Percentiles rank a stretch among this genome's conserved stretches.
Evolutionary conservation across 2,113 vertebrate species (phyloP).

Genomic region (Seriola rivoliana): DNA sequence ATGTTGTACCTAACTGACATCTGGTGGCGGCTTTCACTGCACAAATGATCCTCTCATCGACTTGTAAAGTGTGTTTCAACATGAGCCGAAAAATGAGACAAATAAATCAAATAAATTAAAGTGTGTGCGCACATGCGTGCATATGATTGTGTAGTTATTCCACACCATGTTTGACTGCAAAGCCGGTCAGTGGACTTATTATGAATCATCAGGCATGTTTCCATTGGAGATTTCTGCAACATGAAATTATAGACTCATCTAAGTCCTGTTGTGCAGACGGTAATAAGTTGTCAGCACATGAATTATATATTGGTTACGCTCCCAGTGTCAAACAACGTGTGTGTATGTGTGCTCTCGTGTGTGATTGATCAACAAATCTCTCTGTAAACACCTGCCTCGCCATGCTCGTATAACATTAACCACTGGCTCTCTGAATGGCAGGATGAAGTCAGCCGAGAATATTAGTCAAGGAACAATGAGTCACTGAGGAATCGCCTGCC

Average conservation of each 20-base stretch:
- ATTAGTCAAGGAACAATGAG: not conserved
- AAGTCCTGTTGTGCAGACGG: conserved; percentile 20
- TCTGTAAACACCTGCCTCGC: conserved; percentile 12
- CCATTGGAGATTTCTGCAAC: not conserved
- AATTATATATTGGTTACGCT: conserved; percentile 38
- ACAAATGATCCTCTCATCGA: not conserved
- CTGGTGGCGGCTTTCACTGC: not conserved
- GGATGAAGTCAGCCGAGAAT: not conserved
- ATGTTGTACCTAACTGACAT: not conserved
- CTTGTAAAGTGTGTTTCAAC: not conserved
- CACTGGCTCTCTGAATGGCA: not conserved
- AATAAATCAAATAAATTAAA: conserved; percentile 1
- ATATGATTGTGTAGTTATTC: conserved; percentile 16
- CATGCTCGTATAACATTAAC: conserved; percentile 21
- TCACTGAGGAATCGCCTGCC: not conserved
- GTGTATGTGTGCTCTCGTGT: not conserved
- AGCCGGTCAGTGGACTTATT: not conserved
- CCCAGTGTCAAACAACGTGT: conserved; percentile 8
- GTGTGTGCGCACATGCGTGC: not conserved
- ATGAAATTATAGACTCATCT: conserved; percentile 37
- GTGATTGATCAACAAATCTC: conserved; percentile 21
- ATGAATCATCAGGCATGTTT: conserved; percentile 3
- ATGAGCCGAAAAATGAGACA: not conserved
- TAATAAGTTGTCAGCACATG: conserved; percentile 37
- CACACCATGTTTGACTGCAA: not conserved